Conservation (phyloP, 2,888 invertebrate genomes). For the Willowsia nigromaculata region DNA sequence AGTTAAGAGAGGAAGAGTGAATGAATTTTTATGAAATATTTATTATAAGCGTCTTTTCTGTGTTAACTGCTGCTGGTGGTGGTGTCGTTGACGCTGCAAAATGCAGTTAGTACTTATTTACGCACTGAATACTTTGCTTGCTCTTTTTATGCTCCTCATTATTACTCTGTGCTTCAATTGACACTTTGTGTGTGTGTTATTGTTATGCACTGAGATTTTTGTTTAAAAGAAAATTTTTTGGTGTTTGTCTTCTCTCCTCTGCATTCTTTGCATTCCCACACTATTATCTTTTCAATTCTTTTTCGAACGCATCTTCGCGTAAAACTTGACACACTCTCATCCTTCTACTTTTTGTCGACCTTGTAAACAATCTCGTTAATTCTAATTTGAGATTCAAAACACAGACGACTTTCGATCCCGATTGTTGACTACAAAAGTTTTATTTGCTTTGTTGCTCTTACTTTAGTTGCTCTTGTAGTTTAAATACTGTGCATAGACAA, state of each 20-base stretch:
- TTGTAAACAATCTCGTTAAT: slow-evolving; percentile 50
- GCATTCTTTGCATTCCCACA: slow-evolving; percentile 1
- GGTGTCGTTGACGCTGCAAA: not conserved
- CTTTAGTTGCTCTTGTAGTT: no score
- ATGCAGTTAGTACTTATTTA: slow-evolving; percentile 70
- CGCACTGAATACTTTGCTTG: slow-evolving; percentile 73
- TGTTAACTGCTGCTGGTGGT: not conserved
- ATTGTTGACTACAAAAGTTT: not conserved
- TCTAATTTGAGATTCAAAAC: not conserved
- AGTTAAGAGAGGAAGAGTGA: not conserved
- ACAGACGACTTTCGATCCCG: slow-evolving; percentile 43
- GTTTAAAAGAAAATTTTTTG: slow-evolving; percentile 9
- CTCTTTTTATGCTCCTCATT: slow-evolving; percentile 58
- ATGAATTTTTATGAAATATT: slow-evolving; percentile 5
- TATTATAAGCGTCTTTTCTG: not conserved
- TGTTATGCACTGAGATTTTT: slow-evolving; percentile 12
- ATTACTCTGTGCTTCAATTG: slow-evolving; percentile 68
- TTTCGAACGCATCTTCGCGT: slow-evolving; percentile 24
- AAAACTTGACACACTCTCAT: slow-evolving; percentile 56
- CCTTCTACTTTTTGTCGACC: slow-evolving; percentile 48
- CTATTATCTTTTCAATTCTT: not conserved
- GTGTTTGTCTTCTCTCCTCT: not conserved
- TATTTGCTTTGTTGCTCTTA: no score
- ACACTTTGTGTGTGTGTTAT: slow-evolving; percentile 43
- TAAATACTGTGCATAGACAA: no score